These are phyloP conservation scores for Fopius arisanus DNA, from an alignment of 1,140 invertebrate species.

Conservation along the genomic window DNA sequence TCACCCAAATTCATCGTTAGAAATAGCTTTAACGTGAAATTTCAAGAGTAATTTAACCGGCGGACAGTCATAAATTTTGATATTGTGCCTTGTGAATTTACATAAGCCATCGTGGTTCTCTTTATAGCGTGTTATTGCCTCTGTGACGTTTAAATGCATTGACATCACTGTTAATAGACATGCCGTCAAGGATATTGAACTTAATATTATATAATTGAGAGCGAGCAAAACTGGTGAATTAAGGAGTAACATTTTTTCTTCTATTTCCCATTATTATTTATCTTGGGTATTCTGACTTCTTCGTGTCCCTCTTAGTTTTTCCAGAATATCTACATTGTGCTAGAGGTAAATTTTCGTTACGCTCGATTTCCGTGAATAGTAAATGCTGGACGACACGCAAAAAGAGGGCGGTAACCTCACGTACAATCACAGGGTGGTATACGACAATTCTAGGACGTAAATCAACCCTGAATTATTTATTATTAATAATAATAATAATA, in stretches of 20 bases:
- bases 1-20: no score
- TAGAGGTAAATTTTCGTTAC: slow-evolving; percentile 16
- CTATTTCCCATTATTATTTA: neutral
- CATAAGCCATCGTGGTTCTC: slow-evolving; percentile 50
- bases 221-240: neutral
- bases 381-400: slow-evolving; percentile 35
- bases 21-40: no score
- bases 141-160: slow-evolving; percentile 51
- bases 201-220: slow-evolving; percentile 56
- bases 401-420: slow-evolving; percentile 26
- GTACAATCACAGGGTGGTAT: slow-evolving; percentile 11
- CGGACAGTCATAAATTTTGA: slow-evolving; percentile 56
- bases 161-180: slow-evolving; percentile 56
- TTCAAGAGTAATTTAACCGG: no score
- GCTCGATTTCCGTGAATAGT: slow-evolving; percentile 27
- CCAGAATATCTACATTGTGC: neutral
- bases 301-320: slow-evolving; percentile 1
- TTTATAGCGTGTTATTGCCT: slow-evolving; percentile 51
- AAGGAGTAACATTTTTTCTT: neutral
- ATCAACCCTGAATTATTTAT: neutral
- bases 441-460: slow-evolving; percentile 12
- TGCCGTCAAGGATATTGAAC: slow-evolving; percentile 59
- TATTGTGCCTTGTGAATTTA: slow-evolving; percentile 57
- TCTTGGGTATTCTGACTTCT: neutral
- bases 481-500: neutral